Evolutionary conservation across 2,797 vertebrate species (phyloP).

Genomic region (Halcyon smyrnensis): DNA sequence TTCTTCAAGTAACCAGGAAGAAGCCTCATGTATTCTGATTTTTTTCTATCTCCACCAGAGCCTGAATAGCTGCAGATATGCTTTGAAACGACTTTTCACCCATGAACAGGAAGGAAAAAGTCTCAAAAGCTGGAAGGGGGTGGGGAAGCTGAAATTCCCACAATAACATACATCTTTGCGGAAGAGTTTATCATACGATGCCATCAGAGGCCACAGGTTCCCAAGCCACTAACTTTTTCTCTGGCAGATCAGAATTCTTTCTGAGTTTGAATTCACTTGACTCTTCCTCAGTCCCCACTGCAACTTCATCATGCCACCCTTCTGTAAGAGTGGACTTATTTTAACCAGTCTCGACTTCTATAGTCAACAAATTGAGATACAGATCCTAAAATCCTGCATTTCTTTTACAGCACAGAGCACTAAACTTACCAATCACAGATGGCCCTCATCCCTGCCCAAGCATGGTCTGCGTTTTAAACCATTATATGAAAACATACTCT

Average conservation of each 20-base stretch:
- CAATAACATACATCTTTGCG: neutral
- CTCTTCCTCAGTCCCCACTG: neutral
- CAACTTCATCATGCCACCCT: neutral
- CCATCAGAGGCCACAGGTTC: neutral
- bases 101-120: neutral
- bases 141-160: neutral
- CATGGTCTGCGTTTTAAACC: neutral
- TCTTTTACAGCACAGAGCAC: neutral
- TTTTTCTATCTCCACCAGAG: rapidly evolving
- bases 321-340: neutral
- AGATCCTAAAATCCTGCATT: neutral
- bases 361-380: rapidly evolving
- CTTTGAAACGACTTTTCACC: neutral
- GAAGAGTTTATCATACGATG: neutral
- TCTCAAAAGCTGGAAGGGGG: neutral
- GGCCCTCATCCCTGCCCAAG: neutral
- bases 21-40: neutral
- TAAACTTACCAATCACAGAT: neutral
- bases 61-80: neutral
- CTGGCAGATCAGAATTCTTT: neutral
- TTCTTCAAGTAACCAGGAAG: neutral
- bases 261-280: neutral
- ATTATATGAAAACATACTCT: neutral
- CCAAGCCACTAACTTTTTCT: neutral
- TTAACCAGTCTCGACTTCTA: neutral